Percentiles rank a stretch among this genome's conserved stretches.
Conservation (phyloP, 2,888 invertebrate species). For the Sarcophaga subvicina region DNA sequence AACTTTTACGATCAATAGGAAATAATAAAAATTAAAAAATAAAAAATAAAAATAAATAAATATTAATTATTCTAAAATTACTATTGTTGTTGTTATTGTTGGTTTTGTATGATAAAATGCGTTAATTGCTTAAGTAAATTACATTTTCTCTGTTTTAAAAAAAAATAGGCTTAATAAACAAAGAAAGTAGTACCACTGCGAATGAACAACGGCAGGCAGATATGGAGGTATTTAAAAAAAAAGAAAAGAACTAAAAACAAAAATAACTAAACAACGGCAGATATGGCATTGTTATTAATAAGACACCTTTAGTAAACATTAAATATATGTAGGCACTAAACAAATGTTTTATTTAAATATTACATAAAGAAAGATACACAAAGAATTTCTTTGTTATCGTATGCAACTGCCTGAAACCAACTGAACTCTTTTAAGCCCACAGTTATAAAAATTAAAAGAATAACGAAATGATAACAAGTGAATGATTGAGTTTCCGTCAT, state of each 20-base stretch:
- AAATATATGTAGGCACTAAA: constrained; percentile 11
- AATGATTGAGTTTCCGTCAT: constrained; percentile 14
- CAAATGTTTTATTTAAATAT: constrained; percentile 38
- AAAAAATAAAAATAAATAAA: too few relatives aligned
- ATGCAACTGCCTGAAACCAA: not conserved
- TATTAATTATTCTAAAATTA: too few relatives aligned
- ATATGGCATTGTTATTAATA: constrained; percentile 2
- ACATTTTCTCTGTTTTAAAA: constrained; percentile 21
- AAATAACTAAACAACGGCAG: constrained; percentile 35
- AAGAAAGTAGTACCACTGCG: not conserved
- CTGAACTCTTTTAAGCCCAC: not conserved
- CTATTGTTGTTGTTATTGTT: not conserved
- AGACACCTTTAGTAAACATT: constrained; percentile 19
- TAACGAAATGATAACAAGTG: not conserved
- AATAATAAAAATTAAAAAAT: too few relatives aligned
- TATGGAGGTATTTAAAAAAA: not conserved
- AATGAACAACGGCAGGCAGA: too few relatives aligned
- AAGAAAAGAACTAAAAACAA: constrained; percentile 2
- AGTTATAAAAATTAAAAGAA: not conserved
- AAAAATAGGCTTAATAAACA: constrained; percentile 17
- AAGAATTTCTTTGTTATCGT: constrained; percentile 41
- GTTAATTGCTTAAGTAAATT: constrained; percentile 55
- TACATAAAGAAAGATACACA: constrained; percentile 5
- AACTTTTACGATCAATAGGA: too few relatives aligned
- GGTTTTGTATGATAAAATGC: constrained; percentile 17